phyloP scores from a whole-genome alignment of 2,797 vertebrate species.

The Paedocypris micromegethes region DNA sequence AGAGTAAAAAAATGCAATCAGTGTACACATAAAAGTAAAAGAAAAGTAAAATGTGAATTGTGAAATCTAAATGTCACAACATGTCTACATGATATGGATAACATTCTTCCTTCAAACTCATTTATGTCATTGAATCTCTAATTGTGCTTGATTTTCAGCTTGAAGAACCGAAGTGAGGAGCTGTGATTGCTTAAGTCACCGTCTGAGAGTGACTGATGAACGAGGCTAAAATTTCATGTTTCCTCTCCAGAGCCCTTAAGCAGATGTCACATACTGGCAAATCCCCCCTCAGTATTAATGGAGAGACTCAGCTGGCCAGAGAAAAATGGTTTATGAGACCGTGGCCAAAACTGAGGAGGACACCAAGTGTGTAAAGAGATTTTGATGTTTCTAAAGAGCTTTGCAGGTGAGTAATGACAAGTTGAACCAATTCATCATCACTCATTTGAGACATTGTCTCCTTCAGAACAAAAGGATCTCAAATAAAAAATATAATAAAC shows the following conservation, averaged over 20 bases:
- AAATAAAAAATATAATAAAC: too few species aligned
- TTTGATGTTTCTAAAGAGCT: conserved; percentile 6
- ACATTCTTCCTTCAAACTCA: not conserved
- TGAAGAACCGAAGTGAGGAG: conserved; percentile 27
- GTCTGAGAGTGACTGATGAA: conserved; percentile 39
- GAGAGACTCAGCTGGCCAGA: conserved; percentile 43
- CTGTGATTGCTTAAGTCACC: conserved; percentile 35
- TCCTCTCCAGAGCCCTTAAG: conserved; percentile 45
- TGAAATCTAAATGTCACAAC: conserved; percentile 20
- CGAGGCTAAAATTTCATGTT: conserved; percentile 42
- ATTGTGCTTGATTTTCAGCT: conserved; percentile 20
- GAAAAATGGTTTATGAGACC: conserved; percentile 43
- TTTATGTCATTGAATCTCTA: conserved; percentile 9
- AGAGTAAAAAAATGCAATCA: too few species aligned
- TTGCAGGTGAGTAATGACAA: conserved; percentile 13
- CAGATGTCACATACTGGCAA: conserved; percentile 47
- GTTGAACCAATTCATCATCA: conserved; percentile 30
- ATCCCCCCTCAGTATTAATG: conserved; percentile 41
- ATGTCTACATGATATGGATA: conserved; percentile 5
- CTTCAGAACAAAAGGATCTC: not conserved
- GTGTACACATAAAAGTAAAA: not conserved
- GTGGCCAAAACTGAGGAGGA: conserved; percentile 47
- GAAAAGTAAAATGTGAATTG: not conserved
- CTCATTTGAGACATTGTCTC: conserved; percentile 5
- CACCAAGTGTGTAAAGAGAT: conserved; percentile 21